Evolutionary conservation across 1,140 invertebrate species (phyloP).

Genomic region (Drosophila orosa): DNA sequence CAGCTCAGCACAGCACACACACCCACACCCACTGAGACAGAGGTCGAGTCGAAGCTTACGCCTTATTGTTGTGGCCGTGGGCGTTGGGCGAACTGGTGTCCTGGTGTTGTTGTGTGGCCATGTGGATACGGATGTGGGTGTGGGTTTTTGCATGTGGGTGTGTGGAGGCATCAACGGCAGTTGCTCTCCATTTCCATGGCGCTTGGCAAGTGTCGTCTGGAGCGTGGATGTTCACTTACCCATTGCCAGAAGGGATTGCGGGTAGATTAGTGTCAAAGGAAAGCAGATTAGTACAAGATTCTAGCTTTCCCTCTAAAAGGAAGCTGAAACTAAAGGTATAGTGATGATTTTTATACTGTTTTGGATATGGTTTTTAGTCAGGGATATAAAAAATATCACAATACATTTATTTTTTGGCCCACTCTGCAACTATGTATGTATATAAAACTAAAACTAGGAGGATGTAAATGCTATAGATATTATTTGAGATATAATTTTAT

Average conservation of each 20-base stretch:
- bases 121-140: slow-evolving; percentile 22
- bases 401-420: too few species aligned
- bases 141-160: slow-evolving; percentile 28
- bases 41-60: slow-evolving; percentile 61
- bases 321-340: neutral
- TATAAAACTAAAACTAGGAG: neutral
- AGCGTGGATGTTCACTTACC: slow-evolving; percentile 60
- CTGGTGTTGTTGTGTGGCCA: slow-evolving; percentile 44
- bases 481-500: neutral
- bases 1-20: neutral
- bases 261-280: slow-evolving; percentile 10
- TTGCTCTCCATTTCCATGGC: slow-evolving; percentile 69
- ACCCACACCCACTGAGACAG: slow-evolving; percentile 23
- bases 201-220: slow-evolving; percentile 78
- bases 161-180: slow-evolving; percentile 31
- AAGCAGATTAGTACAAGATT: neutral
- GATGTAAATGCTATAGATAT: neutral
- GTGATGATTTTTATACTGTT: neutral
- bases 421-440: too few species aligned
- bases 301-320: too few species aligned
- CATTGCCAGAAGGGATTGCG: neutral
- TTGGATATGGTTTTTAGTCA: neutral
- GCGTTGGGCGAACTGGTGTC: slow-evolving; percentile 23
- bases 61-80: slow-evolving; percentile 61
- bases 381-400: too few species aligned